Conservation (phyloP, 2,797 vertebrate species). For the Sus cebifrons region DNA sequence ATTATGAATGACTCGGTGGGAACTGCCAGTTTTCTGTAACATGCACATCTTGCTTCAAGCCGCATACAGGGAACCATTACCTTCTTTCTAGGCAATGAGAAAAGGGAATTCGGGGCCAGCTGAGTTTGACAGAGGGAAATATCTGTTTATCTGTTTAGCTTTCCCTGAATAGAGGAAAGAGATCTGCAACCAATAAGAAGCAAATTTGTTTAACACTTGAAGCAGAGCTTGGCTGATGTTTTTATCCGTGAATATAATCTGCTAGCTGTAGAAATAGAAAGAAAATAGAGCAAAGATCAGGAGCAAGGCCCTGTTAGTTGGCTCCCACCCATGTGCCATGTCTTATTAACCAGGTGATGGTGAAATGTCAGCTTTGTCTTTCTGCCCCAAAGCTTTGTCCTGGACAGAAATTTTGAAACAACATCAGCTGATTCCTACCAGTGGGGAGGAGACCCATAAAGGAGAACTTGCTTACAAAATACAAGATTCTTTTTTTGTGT, state of each 20-base stretch:
- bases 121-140: constrained; percentile 79
- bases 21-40: constrained; percentile 71
- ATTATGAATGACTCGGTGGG: constrained; percentile 68
- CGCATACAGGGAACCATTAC: constrained; percentile 46
- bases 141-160: constrained; percentile 72
- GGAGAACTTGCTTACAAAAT: constrained; percentile 26
- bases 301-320: background rate
- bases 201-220: constrained; percentile 82
- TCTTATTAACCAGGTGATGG: background rate
- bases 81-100: constrained; percentile 83
- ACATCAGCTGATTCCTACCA: background rate
- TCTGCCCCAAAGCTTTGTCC: background rate
- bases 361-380: constrained; percentile 62
- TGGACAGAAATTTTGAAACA: background rate
- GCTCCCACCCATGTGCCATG: background rate
- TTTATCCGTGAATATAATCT: constrained; percentile 63
- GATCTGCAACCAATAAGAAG: constrained; percentile 84
- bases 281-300: background rate
- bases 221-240: constrained; percentile 76
- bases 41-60: constrained; percentile 72
- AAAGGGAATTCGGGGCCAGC: constrained; percentile 64
- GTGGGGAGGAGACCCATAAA: constrained; percentile 10
- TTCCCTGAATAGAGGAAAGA: constrained; percentile 73
- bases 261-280: constrained; percentile 15
- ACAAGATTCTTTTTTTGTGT: background rate